Evolutionary conservation across 2,113 vertebrate species (phyloP), one percentile per base, ranked within the genome.

Genomic region (Gopherus evgoodei): DNA sequence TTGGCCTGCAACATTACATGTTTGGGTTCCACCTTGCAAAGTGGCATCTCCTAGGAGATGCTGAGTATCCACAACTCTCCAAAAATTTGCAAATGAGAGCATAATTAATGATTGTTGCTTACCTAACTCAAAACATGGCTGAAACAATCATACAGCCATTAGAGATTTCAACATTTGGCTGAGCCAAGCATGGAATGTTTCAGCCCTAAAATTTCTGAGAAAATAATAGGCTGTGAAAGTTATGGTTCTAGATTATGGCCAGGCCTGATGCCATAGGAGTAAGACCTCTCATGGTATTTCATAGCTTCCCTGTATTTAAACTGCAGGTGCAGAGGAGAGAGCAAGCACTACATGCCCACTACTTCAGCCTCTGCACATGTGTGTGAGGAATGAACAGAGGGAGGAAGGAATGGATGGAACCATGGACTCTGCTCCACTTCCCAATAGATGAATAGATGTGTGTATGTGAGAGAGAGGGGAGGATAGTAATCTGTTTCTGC

Each of bases 1-100:
- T 4, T 56, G 75, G 81, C 1, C 69, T 1, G 42, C 89, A 84
- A 25, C 0, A 0, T n/a, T 82, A 57, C 69, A 31, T 59, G 44
- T 22, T 38, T 19, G 8, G n/a, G 19, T 38, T 38, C 21, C 35
- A 19, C n/a, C 21, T 72, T 72, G 12, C 69, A 49, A 69, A 81
- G 79, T 93, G 17, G 79, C 89, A 8, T 24, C 2, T 16, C 2
- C 9, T 10, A 19, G n/a, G 24, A 24, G 35, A 86, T 6, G 17
- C n/a, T 11, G 19, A 72, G n/a, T 10, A 6, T n/a, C 65, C 17
- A 14, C 16, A 69, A 35, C 10, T 19, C 35, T n/a, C 69, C 17
- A 72, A 10, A 22, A 38, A 10, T 22, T 38, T 38, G 69, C 19
- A 72, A 72, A 72, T 38, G 4, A 72, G n/a, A 22, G n/a, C 35